Evolutionary conservation across 2,113 vertebrate species (phyloP).

Genomic region (Scytalopus superciliaris): DNA sequence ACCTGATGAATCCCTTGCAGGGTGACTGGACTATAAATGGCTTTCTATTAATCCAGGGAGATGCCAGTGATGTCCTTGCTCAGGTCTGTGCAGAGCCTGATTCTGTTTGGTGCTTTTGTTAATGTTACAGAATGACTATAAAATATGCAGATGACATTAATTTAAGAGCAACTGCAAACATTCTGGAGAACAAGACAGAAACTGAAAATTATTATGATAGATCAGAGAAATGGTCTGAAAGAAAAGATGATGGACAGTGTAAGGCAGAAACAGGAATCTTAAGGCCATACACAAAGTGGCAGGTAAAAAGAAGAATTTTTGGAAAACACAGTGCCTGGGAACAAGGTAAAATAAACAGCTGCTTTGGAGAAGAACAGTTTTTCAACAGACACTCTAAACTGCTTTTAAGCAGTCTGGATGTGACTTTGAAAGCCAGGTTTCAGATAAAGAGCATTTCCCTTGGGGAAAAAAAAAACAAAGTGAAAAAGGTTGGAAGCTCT

Average conservation of each 20-base stretch:
- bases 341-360: neutral
- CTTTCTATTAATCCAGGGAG: neutral
- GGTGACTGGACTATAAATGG: neutral
- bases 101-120: neutral
- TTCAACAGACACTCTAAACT: neutral
- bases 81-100: neutral
- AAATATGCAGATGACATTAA: neutral
- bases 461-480: neutral
- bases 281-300: neutral
- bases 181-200: neutral
- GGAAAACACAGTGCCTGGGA: neutral
- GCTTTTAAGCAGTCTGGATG: neutral
- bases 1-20: neutral
- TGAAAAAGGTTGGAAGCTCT: neutral
- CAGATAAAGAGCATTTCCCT: neutral
- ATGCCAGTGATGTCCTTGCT: neutral
- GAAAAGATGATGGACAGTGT: neutral
- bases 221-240: neutral
- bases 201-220: neutral
- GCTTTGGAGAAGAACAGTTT: neutral
- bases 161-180: neutral
- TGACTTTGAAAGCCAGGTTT: neutral
- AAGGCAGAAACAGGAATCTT: neutral
- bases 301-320: neutral
- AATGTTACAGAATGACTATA: neutral